Evolutionary conservation across 2,113 vertebrate genomes (phyloP).

Genomic region (Stomatorhinus ivindoensis): DNA sequence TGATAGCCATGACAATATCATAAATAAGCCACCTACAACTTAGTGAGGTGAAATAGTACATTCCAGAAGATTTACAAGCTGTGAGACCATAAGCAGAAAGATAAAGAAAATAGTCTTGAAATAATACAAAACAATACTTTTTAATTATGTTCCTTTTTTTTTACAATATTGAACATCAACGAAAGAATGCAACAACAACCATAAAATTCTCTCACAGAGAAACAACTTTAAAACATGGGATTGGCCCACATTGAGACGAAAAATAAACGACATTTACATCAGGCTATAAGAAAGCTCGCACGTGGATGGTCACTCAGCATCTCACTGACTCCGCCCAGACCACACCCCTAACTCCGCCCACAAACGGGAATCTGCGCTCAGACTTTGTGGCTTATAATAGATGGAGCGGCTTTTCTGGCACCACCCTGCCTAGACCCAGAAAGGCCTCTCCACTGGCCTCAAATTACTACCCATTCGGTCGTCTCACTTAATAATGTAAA

Average conservation of each 20-base stretch:
- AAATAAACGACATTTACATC: slow-evolving; percentile 22
- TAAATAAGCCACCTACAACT: neutral
- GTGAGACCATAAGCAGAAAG: neutral
- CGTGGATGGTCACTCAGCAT: neutral
- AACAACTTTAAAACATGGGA: slow-evolving; percentile 47
- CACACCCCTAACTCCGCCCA: neutral
- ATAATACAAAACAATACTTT: slow-evolving; percentile 37
- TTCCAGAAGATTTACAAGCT: neutral
- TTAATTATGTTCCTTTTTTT: slow-evolving; percentile 42
- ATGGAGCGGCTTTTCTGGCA: neutral
- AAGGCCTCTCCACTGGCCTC: neutral
- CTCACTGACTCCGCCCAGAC: neutral
- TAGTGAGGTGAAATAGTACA: neutral
- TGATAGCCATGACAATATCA: neutral
- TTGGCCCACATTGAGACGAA: slow-evolving; percentile 45
- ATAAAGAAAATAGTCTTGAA: slow-evolving; percentile 20
- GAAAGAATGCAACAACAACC: slow-evolving; percentile 30
- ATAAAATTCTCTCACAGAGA: slow-evolving; percentile 60
- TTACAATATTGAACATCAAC: slow-evolving; percentile 49
- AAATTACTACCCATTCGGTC: neutral
- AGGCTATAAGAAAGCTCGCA: slow-evolving; percentile 29
- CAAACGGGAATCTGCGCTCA: neutral
- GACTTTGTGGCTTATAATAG: neutral
- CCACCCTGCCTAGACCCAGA: neutral
- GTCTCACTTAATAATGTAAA: neutral